Conservation (phyloP, 2,888 invertebrate genomes). For the Ectropis crepuscularia region DNA sequence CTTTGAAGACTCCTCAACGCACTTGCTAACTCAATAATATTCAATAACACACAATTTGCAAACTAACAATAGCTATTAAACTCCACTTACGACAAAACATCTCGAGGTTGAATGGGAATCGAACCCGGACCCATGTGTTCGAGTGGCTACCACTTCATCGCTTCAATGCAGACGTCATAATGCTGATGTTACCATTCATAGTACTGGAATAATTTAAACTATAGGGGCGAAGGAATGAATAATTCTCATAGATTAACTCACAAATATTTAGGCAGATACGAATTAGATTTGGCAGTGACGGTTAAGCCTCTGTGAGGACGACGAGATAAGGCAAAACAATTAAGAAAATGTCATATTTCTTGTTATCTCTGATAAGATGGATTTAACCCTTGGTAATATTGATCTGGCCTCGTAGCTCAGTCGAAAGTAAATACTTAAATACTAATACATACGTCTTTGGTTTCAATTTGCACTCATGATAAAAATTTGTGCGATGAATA, state of each 20-base stretch:
- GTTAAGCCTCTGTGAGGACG: slow-evolving; percentile 16
- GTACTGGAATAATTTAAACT: slow-evolving; percentile 61
- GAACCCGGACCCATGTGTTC: slow-evolving; percentile 77
- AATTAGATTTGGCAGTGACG: neutral
- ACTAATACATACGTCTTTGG: no score
- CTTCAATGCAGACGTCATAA: slow-evolving; percentile 69
- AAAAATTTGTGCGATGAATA: no score
- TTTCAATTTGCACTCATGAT: no score
- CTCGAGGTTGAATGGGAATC: slow-evolving; percentile 75
- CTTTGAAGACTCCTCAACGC: slow-evolving; percentile 32
- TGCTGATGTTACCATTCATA: slow-evolving; percentile 59
- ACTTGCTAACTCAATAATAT: slow-evolving; percentile 42
- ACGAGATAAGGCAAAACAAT: neutral
- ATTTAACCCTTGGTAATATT: no score
- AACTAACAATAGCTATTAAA: slow-evolving; percentile 47
- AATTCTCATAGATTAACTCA: slow-evolving; percentile 17
- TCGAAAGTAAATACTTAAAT: no score
- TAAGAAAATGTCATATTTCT: no score
- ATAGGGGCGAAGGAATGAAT: slow-evolving; percentile 61
- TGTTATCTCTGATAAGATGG: no score
- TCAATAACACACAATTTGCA: slow-evolving; percentile 44
- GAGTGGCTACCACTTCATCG: slow-evolving; percentile 63
- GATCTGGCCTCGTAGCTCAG: no score
- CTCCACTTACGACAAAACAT: slow-evolving; percentile 63
- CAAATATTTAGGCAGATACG: no score